Percentiles rank a stretch among this genome's conserved stretches.
Evolutionary conservation across 2,797 vertebrate species (phyloP).

Genomic region (Odontamblyopus rebecca): DNA sequence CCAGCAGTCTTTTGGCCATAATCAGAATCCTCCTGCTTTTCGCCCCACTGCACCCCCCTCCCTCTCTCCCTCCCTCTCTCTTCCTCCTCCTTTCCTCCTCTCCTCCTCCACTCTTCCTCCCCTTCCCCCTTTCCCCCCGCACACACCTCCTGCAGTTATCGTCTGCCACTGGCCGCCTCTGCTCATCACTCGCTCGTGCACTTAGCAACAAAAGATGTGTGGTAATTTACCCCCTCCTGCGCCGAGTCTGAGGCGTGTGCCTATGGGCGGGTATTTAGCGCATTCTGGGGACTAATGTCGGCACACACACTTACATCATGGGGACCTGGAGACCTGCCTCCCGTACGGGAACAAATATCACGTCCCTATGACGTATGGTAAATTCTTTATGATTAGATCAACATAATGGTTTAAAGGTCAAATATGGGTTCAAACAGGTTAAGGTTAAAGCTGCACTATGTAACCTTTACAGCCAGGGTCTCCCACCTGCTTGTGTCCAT

Average conservation of each 20-base stretch:
- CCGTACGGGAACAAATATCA: too few species aligned
- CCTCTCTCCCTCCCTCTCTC: conserved; percentile 59
- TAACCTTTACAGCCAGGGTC: too few species aligned
- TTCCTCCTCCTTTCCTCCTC: conserved; percentile 55
- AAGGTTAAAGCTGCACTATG: too few species aligned
- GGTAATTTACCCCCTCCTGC: conserved; percentile 68
- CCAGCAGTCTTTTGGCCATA: neutral
- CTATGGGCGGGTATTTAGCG: too few species aligned
- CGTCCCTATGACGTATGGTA: too few species aligned
- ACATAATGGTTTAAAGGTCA: too few species aligned
- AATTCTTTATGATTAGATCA: too few species aligned
- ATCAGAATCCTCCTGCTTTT: conserved; percentile 46
- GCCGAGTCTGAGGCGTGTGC: neutral
- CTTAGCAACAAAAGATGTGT: conserved; percentile 79
- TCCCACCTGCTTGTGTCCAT: too few species aligned
- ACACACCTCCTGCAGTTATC: conserved; percentile 77
- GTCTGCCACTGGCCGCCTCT: conserved; percentile 78
- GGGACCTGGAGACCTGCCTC: too few species aligned
- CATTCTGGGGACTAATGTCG: too few species aligned
- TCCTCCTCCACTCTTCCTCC: conserved; percentile 39
- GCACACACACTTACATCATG: too few species aligned
- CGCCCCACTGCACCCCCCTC: conserved; percentile 5
- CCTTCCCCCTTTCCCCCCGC: conserved; percentile 52
- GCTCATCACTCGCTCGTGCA: conserved; percentile 79
- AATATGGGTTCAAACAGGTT: too few species aligned